Evolutionary conservation across 2,888 invertebrate genomes (phyloP).

Genomic region (Pantelozetes paolii): DNA sequence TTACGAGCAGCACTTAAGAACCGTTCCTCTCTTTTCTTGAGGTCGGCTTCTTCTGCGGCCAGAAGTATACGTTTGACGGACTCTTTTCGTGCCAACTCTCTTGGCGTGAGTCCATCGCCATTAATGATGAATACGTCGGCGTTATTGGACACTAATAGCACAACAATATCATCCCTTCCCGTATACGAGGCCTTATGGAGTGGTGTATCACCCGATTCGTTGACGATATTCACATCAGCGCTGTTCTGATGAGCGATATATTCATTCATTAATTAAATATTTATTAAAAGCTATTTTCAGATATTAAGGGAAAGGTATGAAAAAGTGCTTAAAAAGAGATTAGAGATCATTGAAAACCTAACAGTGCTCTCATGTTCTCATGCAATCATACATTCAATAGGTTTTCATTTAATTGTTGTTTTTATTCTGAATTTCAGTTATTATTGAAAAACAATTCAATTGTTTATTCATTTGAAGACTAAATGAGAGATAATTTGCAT

Average conservation of each 20-base stretch:
- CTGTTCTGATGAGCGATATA: constrained; percentile 54
- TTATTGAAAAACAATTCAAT: no score
- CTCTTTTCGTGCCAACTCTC: constrained; percentile 59
- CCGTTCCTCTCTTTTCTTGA: constrained; percentile 57
- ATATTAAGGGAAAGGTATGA: no score
- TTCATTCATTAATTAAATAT: background rate
- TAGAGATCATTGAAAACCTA: no score
- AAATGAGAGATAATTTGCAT: no score
- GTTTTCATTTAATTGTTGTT: no score
- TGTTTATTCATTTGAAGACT: no score
- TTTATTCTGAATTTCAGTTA: no score
- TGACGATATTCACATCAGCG: constrained; percentile 61
- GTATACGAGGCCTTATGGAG: constrained; percentile 67
- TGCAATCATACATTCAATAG: no score
- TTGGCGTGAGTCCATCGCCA: constrained; percentile 62
- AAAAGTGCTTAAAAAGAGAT: no score
- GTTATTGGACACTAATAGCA: constrained; percentile 60
- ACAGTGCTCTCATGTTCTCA: no score
- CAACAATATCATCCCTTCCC: constrained; percentile 64
- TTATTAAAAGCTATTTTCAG: background rate
- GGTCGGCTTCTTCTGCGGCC: constrained; percentile 60
- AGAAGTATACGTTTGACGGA: constrained; percentile 59
- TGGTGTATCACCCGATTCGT: constrained; percentile 64
- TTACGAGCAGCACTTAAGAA: constrained; percentile 62
- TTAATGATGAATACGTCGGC: constrained; percentile 64